These are phyloP conservation scores for Setophaga petechia DNA, from an alignment of 2,113 vertebrate genomes.

Conservation along the genomic window DNA sequence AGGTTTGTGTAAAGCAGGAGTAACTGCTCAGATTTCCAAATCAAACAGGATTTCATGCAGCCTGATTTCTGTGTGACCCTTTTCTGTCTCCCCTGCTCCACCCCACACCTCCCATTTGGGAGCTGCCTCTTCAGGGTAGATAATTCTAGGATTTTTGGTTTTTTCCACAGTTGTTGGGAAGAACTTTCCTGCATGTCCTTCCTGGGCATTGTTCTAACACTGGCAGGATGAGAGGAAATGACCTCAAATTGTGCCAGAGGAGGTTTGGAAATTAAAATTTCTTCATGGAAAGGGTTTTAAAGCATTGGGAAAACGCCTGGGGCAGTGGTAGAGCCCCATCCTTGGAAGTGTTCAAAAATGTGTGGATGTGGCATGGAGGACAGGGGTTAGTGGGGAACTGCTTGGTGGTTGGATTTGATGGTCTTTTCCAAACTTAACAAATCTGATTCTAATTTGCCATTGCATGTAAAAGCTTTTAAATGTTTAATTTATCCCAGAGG, in stretches of 20 bases:
- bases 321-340: background rate
- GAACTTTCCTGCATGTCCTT: background rate
- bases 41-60: background rate
- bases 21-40: background rate
- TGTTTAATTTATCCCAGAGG: background rate
- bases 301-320: background rate
- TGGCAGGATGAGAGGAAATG: background rate
- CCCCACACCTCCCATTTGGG: background rate
- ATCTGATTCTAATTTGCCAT: background rate
- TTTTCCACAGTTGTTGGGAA: background rate
- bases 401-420: background rate
- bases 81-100: too few species aligned
- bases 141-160: background rate
- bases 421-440: background rate
- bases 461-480: background rate
- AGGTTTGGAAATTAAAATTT: background rate
- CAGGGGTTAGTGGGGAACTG: background rate
- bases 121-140: background rate
- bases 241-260: background rate
- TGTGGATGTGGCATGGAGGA: background rate
- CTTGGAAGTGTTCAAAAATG: background rate
- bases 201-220: background rate
- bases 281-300: background rate
- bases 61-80: too few species aligned
- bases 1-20: background rate